phyloP scores from a whole-genome alignment of 2,113 vertebrate species.

The Empidonax alnorum region DNA sequence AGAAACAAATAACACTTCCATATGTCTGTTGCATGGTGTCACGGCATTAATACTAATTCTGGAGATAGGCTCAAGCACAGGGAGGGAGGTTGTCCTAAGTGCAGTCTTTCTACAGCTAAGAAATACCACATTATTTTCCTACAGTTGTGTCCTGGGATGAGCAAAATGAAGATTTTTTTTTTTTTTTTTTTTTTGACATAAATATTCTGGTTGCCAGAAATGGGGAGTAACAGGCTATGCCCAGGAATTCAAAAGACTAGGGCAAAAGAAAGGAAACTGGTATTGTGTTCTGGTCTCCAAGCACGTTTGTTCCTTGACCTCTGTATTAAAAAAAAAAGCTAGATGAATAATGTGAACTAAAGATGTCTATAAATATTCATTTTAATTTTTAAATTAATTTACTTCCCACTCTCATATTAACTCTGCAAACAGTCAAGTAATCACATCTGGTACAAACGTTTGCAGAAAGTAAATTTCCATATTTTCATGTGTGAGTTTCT shows the following conservation, averaged over 20 bases:
- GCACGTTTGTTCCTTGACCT: background rate
- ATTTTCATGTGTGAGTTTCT: background rate
- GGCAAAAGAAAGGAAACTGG: background rate
- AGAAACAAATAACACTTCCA: slow-evolving; percentile 79
- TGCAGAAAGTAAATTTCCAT: background rate
- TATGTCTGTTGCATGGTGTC: slow-evolving; percentile 70
- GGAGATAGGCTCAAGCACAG: slow-evolving; percentile 13
- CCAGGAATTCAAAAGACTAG: background rate
- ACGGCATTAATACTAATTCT: slow-evolving; percentile 64
- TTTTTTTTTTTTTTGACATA: background rate
- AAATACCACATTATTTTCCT: background rate
- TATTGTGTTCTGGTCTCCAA: background rate
- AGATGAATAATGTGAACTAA: background rate
- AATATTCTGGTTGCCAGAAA: background rate
- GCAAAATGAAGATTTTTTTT: background rate
- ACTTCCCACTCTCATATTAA: slow-evolving; percentile 4
- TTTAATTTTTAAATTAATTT: slow-evolving; percentile 37
- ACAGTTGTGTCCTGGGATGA: background rate
- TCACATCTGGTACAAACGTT: background rate
- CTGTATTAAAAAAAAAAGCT: background rate
- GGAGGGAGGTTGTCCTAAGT: background rate
- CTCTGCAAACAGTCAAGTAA: slow-evolving; percentile 49
- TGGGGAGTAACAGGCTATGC: background rate
- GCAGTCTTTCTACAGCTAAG: background rate
- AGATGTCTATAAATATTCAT: slow-evolving; percentile 44